Evolutionary conservation across 2,888 invertebrate species (phyloP), one percentile per base, ranked within the genome.

Genomic region (Drosophila diplacantha): DNA sequence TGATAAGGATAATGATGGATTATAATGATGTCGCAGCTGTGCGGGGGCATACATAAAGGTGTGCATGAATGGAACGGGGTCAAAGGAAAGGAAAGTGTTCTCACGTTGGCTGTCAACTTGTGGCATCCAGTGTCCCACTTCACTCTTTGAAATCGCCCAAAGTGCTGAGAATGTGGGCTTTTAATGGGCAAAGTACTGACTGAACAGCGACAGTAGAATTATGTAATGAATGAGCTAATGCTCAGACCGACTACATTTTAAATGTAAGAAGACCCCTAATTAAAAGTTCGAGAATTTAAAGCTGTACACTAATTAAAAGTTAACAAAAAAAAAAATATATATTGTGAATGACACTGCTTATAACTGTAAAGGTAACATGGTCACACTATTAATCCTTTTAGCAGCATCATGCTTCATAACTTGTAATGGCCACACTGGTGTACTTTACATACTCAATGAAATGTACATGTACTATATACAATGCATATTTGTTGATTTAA

Each of bases 21-120:
- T 32, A 29, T 37, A 37, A 55, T 29, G 53, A 55, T 44, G 58
- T 20, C 31, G 18, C 44, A 38, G 37, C 31, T 58, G 31, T 24
- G 31, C 2, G 18, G 20, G n/a, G 20, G 6, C 32, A 47, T 16
- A 55, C n/a, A 31, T 32, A 31, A 38, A 22, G 59, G 37, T 43
- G 34, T 44, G 37, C 37, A 38, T 59, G 59, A 58, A 59, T 59
- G 58, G 24, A 59, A 58, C 31, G 59, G 59, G 58, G 58, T 59
- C 59, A 59, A 59, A 59, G 59, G 37, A 58, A 59, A 44, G 59
- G 24, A 53, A 53, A 53, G 52, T 44, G 43, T 44, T 29, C 43
- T 52, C 43, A 44, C 29, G 29, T 29, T 29, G 37, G n/a, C 37
- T 59, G 59, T 32, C 44, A 44, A 58, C 59, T 59, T 59, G 37